These are phyloP conservation scores for Scaptodrosophila lebanonensis DNA, from an alignment of 1,140 invertebrate species.

Conservation along the genomic window DNA sequence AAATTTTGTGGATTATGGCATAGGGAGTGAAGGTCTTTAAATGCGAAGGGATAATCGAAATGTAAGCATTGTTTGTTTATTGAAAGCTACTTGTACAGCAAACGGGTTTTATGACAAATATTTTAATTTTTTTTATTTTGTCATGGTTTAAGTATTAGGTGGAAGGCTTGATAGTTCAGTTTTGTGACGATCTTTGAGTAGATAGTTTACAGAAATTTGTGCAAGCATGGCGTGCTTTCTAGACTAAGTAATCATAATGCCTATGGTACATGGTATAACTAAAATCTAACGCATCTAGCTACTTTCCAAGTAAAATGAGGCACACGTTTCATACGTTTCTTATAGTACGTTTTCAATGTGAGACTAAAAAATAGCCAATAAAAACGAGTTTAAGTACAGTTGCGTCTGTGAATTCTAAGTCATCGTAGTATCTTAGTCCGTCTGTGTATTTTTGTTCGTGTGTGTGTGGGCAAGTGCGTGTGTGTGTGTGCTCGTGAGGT, in stretches of 20 bases:
- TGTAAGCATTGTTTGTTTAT: too few species aligned
- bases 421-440: too few species aligned
- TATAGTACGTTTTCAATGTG: constrained; percentile 30
- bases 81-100: too few species aligned
- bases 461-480: not conserved
- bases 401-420: constrained; percentile 17
- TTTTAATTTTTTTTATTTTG: too few species aligned
- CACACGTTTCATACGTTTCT: constrained; percentile 60
- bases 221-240: constrained; percentile 10
- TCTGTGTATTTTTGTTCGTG: constrained; percentile 1
- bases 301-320: constrained; percentile 60
- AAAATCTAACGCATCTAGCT: constrained; percentile 24
- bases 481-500: not conserved
- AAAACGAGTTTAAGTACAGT: constrained; percentile 52
- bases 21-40: too few species aligned
- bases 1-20: too few species aligned
- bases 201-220: not conserved
- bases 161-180: too few species aligned
- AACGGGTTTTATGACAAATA: too few species aligned
- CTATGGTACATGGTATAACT: constrained; percentile 17
- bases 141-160: too few species aligned
- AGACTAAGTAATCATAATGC: constrained; percentile 9
- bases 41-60: too few species aligned
- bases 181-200: too few species aligned
- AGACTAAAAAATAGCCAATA: constrained; percentile 23